Percentiles rank a stretch among this genome's conserved stretches.
Evolutionary conservation across 2,888 invertebrate species (phyloP).

Genomic region (Cheilosia vulpina): DNA sequence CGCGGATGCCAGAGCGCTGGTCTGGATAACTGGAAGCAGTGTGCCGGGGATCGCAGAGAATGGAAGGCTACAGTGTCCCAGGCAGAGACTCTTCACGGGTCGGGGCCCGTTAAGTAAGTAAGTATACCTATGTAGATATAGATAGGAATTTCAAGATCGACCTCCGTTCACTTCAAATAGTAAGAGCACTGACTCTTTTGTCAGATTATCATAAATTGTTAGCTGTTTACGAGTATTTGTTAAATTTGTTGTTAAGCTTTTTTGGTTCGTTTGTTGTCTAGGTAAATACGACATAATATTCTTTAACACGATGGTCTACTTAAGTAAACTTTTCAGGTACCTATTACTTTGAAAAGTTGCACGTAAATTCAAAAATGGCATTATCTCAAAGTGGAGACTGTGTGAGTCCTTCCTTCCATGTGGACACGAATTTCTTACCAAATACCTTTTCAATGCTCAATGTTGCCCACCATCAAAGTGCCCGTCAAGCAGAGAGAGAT

Average conservation of each 20-base stretch:
- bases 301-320: neutral
- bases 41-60: too few species aligned
- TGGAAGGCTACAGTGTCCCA: too few species aligned
- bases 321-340: neutral
- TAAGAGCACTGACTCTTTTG: constrained; percentile 20
- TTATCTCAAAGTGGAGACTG: constrained; percentile 49
- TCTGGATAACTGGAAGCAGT: too few species aligned
- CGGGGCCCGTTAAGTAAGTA: too few species aligned
- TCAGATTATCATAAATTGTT: constrained; percentile 35
- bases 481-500: neutral
- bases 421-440: constrained; percentile 3
- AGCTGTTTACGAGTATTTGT: constrained; percentile 3
- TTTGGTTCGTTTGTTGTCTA: constrained; percentile 4
- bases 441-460: constrained; percentile 9
- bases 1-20: too few species aligned
- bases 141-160: neutral
- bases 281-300: neutral
- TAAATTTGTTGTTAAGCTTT: constrained; percentile 35
- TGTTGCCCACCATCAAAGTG: neutral
- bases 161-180: neutral
- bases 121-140: too few species aligned
- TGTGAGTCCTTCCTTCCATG: constrained; percentile 38
- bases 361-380: constrained; percentile 43
- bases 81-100: too few species aligned
- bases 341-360: neutral